Evolutionary conservation across 2,888 invertebrate species (phyloP).

Genomic region (Dorcus parallelipipedus): DNA sequence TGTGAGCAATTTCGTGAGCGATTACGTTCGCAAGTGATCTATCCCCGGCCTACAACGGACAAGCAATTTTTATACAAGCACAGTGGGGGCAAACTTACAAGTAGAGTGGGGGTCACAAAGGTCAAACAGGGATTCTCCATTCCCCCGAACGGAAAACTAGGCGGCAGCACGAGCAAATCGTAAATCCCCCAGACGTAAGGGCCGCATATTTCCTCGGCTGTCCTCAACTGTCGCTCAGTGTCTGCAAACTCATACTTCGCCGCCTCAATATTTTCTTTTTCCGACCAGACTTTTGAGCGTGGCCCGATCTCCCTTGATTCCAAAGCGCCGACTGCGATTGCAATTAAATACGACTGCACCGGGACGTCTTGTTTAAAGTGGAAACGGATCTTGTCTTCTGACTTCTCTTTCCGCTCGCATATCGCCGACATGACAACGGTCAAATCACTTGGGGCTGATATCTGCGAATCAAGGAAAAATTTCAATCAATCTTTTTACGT

Average conservation of each 20-base stretch:
- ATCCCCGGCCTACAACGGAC: constrained; percentile 73
- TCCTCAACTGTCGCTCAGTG: constrained; percentile 76
- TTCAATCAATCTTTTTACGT: background rate
- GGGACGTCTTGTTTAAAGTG: constrained; percentile 75
- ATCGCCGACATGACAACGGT: constrained; percentile 89
- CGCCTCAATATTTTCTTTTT: constrained; percentile 75
- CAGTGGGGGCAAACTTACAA: constrained; percentile 55
- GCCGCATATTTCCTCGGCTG: constrained; percentile 82
- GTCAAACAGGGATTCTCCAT: constrained; percentile 98
- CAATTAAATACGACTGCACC: constrained; percentile 85
- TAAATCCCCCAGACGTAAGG: constrained; percentile 90
- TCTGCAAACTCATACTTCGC: constrained; percentile 88
- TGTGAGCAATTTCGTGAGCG: constrained; percentile 94
- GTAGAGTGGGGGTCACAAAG: constrained; percentile 88
- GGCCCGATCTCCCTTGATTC: constrained; percentile 74
- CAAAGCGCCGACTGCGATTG: constrained; percentile 82
- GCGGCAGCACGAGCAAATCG: constrained; percentile 85
- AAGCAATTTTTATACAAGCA: background rate
- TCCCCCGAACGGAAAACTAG: constrained; percentile 92
- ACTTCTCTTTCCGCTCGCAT: constrained; percentile 50
- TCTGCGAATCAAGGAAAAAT: constrained; percentile 44
- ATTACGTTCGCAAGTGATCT: constrained; percentile 85
- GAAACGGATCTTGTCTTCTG: constrained; percentile 49
- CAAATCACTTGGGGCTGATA: constrained; percentile 70
- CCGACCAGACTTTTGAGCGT: constrained; percentile 85